Base-by-base conservation (phyloP, 2,113 vertebrate genomes). In the Ardeotis arabs region DNA sequence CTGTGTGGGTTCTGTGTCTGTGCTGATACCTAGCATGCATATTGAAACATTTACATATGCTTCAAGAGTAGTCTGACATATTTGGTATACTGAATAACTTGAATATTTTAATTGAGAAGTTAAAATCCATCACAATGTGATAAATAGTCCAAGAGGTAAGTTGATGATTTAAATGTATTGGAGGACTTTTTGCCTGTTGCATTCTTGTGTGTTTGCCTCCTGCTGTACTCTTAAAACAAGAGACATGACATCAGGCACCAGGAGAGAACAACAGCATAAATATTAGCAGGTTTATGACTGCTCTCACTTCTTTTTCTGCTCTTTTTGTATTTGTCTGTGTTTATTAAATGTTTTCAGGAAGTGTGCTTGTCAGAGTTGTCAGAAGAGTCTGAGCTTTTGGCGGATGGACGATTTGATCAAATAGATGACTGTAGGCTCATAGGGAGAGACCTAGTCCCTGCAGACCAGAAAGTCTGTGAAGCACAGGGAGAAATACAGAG, bases 101-200 rank as follows among this genome's bases (percentile, higher is more conserved):
- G 35, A 27, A 27, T 86, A 56, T 83, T 85, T 87, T 75, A 88
- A 84, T 18, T 64, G 29, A 80, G 35, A 60, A 9, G 27, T 96
- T 95, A 96, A 96, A 96, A 94, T 92, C 29, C 10, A 7, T 88
- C 70, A 58, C 44, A 49, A 17, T 60, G 23, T 53, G 62, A 84
- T 44, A 85, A 84, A 82, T 56, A 92, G 62, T 33, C 58, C 49
- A 84, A 64, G 45, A 44, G 39, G 33, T 88, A 93, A 67, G 80
- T 73, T 90, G 68, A 66, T 90, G n/a, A 92, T 97, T 93, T 92
- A 96, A 97, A 76, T 96, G 84, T 92, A 87, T 41, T 41, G 49
- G 88, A 81, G 25, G 19, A 29, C 81, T 72, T 95, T 96, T 95
- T 91, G 76, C 79, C 66, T 92, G 20, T 70, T 84, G 21, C 29